These are phyloP conservation scores for Ptychadena robeensis DNA, from an alignment of 2,797 vertebrate species.

Conservation along the genomic window DNA sequence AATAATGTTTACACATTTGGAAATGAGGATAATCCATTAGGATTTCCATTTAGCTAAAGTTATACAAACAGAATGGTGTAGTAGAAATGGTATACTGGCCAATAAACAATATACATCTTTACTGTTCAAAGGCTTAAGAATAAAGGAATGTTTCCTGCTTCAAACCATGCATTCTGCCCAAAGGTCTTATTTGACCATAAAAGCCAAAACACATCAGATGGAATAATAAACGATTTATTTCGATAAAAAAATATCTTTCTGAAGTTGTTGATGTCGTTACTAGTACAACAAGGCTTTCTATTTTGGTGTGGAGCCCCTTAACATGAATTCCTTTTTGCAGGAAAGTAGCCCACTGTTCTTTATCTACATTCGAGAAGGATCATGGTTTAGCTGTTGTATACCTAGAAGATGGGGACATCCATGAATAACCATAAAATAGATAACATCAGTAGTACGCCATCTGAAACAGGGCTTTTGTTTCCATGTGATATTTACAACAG, in stretches of 20 bases:
- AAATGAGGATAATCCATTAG: slow-evolving; percentile 49
- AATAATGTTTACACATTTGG: slow-evolving; percentile 35
- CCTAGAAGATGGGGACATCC: too few species aligned
- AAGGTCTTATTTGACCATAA: not conserved
- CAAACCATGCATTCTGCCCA: not conserved
- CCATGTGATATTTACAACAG: too few species aligned
- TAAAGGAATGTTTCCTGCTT: not conserved
- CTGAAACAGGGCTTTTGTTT: too few species aligned
- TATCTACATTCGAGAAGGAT: too few species aligned
- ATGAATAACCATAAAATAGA: too few species aligned
- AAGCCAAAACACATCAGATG: not conserved
- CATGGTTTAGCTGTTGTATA: too few species aligned
- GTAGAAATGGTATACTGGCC: not conserved
- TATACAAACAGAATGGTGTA: slow-evolving; percentile 24
- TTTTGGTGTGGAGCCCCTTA: too few species aligned
- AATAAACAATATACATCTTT: slow-evolving; percentile 28
- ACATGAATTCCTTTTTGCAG: too few species aligned
- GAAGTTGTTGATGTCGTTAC: not conserved
- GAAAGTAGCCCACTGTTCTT: too few species aligned
- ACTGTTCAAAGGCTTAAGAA: slow-evolving; percentile 22
- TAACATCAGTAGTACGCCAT: too few species aligned
- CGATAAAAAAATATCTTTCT: not conserved
- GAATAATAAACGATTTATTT: not conserved
- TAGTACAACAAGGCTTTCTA: not conserved
- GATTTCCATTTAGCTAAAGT: slow-evolving; percentile 27